Evolutionary conservation across 2,113 vertebrate genomes (phyloP).

Genomic region (Donacobius atricapilla): DNA sequence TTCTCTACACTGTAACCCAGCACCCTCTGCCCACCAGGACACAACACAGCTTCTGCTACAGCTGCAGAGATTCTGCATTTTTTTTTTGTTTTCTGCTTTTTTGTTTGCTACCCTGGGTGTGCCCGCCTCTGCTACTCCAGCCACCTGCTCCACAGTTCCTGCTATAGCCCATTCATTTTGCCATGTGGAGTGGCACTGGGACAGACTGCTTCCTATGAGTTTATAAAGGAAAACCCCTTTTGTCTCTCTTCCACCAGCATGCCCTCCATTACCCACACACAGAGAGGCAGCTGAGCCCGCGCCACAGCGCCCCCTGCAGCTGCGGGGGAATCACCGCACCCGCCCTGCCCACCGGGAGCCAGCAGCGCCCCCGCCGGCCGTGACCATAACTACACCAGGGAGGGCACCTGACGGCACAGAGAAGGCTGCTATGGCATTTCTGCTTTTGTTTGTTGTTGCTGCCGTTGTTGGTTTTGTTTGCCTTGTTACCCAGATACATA

Average conservation of each 20-base stretch:
- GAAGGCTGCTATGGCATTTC: not conserved
- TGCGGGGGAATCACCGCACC: accelerated
- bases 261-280: accelerated
- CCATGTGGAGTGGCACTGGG: accelerated
- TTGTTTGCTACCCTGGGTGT: not conserved
- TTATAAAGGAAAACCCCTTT: too few relatives aligned
- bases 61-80: not conserved
- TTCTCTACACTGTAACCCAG: not conserved
- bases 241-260: accelerated
- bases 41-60: too few relatives aligned
- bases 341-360: not conserved
- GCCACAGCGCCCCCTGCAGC: not conserved
- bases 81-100: not conserved
- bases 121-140: not conserved
- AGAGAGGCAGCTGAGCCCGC: accelerated
- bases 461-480: not conserved
- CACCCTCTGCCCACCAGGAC: too few relatives aligned
- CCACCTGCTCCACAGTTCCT: not conserved
- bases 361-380: not conserved
- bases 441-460: not conserved
- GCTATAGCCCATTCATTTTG: not conserved
- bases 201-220: accelerated
- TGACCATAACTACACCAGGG: not conserved
- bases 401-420: not conserved
- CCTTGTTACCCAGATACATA: not conserved